Evolutionary conservation across 23 tunicate species (phyloP).

Genomic region (Ciona savignyi): DNA sequence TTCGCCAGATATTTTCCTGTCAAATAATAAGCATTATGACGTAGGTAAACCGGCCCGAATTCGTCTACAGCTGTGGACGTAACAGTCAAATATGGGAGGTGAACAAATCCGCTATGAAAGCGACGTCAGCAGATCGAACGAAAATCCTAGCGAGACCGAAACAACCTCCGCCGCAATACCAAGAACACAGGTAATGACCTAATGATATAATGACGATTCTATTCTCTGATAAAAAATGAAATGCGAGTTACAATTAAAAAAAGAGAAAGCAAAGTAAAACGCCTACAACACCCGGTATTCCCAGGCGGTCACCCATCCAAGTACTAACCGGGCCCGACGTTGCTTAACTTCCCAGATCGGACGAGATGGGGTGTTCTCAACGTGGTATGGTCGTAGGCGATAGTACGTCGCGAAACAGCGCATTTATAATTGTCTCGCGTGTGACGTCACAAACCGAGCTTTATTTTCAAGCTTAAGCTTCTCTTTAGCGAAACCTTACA

Average conservation of each 20-base stretch:
- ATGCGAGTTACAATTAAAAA: background rate
- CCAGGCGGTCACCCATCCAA: conserved; percentile 1
- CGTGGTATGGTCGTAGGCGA: too few species aligned
- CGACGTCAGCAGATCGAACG: conserved; percentile 26
- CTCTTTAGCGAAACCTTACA: too few species aligned
- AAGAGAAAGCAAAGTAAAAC: background rate
- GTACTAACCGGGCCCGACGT: conserved; percentile 2
- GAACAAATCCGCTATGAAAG: conserved; percentile 37
- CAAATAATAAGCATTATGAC: too few species aligned
- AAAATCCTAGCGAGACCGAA: conserved; percentile 50
- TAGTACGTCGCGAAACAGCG: too few species aligned
- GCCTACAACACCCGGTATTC: conserved; percentile 1
- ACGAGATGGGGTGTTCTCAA: conserved; percentile 2
- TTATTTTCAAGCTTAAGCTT: too few species aligned
- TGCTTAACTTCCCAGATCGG: conserved; percentile 1
- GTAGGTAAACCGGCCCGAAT: conserved; percentile 72
- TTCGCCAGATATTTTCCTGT: too few species aligned
- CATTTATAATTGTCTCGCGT: too few species aligned
- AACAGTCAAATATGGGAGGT: conserved; percentile 86
- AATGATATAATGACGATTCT: background rate
- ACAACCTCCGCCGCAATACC: conserved; percentile 31
- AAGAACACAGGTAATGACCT: conserved; percentile 51
- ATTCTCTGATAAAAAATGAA: background rate
- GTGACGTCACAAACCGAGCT: too few species aligned
- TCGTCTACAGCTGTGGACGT: conserved; percentile 83